Evolutionary conservation across 2,113 vertebrate species (phyloP).

Genomic region (Carlito syrichta): DNA sequence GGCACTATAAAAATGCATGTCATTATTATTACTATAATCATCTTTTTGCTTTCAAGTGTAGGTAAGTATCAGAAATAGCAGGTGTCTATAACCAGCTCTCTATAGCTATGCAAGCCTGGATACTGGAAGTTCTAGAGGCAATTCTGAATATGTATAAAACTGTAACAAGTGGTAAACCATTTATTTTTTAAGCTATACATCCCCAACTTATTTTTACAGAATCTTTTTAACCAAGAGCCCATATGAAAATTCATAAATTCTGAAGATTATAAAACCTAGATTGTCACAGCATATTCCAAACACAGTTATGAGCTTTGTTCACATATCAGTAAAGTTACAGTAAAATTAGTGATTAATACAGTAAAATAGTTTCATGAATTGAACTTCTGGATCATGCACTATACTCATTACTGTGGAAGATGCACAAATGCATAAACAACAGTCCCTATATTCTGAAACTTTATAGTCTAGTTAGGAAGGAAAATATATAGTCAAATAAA

Average conservation of each 20-base stretch:
- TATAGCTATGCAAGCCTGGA: background rate
- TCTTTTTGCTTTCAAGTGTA: conserved; percentile 30
- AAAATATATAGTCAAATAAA: background rate
- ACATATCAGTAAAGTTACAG: background rate
- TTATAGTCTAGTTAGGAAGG: background rate
- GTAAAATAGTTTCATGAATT: too few relatives aligned
- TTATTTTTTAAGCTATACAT: background rate
- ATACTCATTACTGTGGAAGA: background rate
- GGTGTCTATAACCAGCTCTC: background rate
- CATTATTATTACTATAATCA: conserved; percentile 22
- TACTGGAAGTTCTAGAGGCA: conserved; percentile 15
- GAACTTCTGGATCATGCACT: background rate
- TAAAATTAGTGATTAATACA: background rate
- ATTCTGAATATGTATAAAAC: conserved; percentile 41
- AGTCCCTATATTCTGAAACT: background rate
- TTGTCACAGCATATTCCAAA: background rate
- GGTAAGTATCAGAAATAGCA: background rate
- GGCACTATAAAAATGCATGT: background rate
- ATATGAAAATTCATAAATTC: background rate
- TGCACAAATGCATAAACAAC: background rate
- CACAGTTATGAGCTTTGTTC: background rate
- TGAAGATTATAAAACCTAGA: background rate
- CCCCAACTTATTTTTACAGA: background rate
- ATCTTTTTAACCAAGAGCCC: background rate
- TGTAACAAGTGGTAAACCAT: background rate